phyloP scores from a whole-genome alignment of 2,888 invertebrate species.

The Drosophila stalkeri region DNA sequence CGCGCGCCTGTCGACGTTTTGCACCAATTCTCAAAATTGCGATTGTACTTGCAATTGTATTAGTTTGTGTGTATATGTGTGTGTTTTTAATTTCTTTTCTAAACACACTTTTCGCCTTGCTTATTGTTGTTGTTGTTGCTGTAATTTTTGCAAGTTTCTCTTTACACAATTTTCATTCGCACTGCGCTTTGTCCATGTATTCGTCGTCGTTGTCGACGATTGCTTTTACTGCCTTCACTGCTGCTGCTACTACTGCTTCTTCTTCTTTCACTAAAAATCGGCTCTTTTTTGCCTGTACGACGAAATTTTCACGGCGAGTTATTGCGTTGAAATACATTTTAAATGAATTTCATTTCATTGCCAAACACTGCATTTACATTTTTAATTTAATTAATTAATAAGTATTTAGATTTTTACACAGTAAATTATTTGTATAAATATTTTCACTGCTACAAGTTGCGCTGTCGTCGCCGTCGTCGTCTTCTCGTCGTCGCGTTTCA shows the following conservation, averaged over 20 bases:
- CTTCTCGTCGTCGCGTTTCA: slow-evolving; percentile 75
- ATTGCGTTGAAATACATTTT: slow-evolving; percentile 81
- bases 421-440: slow-evolving; percentile 66
- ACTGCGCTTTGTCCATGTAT: slow-evolving; percentile 73
- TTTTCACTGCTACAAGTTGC: slow-evolving; percentile 82
- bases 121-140: slow-evolving; percentile 69
- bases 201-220: slow-evolving; percentile 74
- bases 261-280: slow-evolving; percentile 76
- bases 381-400: slow-evolving; percentile 52
- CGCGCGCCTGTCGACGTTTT: slow-evolving; percentile 71
- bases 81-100: slow-evolving; percentile 81
- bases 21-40: slow-evolving; percentile 70
- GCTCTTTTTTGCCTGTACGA: slow-evolving; percentile 81
- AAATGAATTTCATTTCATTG: slow-evolving; percentile 75
- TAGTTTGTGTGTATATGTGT: slow-evolving; percentile 58
- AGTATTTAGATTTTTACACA: slow-evolving; percentile 61
- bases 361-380: slow-evolving; percentile 59
- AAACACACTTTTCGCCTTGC: slow-evolving; percentile 76
- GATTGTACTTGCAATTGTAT: slow-evolving; percentile 56
- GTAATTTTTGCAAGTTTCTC: slow-evolving; percentile 80
- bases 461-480: slow-evolving; percentile 63
- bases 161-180: slow-evolving; percentile 77
- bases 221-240: slow-evolving; percentile 74
- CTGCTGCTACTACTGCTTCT: slow-evolving; percentile 66
- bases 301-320: slow-evolving; percentile 80